Evolutionary conservation across 2,888 invertebrate genomes (phyloP).

Genomic region (Pseudococcus longispinus): DNA sequence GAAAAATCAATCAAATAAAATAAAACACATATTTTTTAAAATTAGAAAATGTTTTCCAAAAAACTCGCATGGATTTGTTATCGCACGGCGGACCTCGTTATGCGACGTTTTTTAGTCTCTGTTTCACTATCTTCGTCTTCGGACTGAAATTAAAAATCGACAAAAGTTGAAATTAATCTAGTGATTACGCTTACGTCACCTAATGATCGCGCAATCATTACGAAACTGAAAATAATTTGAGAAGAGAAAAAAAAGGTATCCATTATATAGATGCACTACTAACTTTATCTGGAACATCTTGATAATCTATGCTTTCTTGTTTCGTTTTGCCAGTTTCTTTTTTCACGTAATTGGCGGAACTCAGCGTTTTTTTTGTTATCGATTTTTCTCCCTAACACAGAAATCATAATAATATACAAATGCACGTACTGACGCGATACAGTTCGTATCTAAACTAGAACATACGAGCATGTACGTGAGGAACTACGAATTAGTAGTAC

Average conservation of each 20-base stretch:
- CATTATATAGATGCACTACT: neutral
- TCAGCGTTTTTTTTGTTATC: conserved; percentile 29
- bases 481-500: too few species aligned
- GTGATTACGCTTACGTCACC: too few species aligned
- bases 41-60: neutral
- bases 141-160: conserved; percentile 55
- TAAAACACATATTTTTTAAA: neutral
- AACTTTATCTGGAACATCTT: conserved; percentile 41
- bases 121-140: conserved; percentile 58
- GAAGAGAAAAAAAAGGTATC: too few species aligned
- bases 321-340: conserved; percentile 35
- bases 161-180: too few species aligned
- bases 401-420: neutral
- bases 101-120: conserved; percentile 55
- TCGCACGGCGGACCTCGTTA: conserved; percentile 33
- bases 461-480: too few species aligned
- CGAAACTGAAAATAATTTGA: too few species aligned
- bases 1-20: neutral
- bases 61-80: neutral
- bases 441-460: too few species aligned
- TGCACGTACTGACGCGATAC: neutral
- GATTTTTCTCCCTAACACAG: conserved; percentile 47
- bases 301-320: conserved; percentile 48
- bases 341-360: conserved; percentile 15
- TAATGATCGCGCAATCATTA: too few species aligned